These are phyloP conservation scores for Heliothis subflexa DNA, from an alignment of 1,140 invertebrate species.

Conservation along the genomic window DNA sequence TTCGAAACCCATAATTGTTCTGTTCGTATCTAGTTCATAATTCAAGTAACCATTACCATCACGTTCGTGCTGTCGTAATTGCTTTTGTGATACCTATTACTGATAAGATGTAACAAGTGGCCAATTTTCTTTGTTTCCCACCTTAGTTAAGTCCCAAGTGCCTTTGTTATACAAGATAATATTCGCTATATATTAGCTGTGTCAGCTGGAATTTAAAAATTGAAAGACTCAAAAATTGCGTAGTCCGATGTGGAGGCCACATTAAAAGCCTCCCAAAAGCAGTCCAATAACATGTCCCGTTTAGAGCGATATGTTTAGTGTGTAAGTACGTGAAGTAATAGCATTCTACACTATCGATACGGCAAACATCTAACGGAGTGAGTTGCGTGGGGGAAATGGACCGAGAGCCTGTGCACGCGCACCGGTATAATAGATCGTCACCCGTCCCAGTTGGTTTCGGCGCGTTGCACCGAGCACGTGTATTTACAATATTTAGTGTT, in stretches of 20 bases:
- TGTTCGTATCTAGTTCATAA: slow-evolving; percentile 26
- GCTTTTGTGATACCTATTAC: slow-evolving; percentile 41
- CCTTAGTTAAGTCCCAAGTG: slow-evolving; percentile 25
- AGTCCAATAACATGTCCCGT: neutral
- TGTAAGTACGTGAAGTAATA: slow-evolving; percentile 42
- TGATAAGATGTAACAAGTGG: slow-evolving; percentile 33
- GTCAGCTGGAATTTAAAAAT: neutral
- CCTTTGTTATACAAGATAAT: slow-evolving; percentile 1
- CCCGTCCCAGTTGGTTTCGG: slow-evolving; percentile 82
- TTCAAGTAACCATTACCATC: slow-evolving; percentile 30
- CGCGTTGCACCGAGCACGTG: slow-evolving; percentile 79
- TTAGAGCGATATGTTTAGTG: neutral
- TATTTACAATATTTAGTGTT: slow-evolving; percentile 62
- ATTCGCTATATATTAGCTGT: neutral
- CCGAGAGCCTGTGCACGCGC: slow-evolving; percentile 79
- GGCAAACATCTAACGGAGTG: slow-evolving; percentile 83
- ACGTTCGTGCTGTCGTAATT: slow-evolving; percentile 43
- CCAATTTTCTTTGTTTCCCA: slow-evolving; percentile 32
- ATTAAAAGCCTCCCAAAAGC: neutral
- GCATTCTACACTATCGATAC: slow-evolving; percentile 68
- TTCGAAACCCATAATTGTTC: slow-evolving; percentile 34
- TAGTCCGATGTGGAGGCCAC: neutral
- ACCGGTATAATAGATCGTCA: slow-evolving; percentile 82
- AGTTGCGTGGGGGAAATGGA: slow-evolving; percentile 84
- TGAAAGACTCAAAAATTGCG: neutral